Evolutionary conservation across 2,113 vertebrate genomes (phyloP).

Genomic region (Accipiter virgatus): DNA sequence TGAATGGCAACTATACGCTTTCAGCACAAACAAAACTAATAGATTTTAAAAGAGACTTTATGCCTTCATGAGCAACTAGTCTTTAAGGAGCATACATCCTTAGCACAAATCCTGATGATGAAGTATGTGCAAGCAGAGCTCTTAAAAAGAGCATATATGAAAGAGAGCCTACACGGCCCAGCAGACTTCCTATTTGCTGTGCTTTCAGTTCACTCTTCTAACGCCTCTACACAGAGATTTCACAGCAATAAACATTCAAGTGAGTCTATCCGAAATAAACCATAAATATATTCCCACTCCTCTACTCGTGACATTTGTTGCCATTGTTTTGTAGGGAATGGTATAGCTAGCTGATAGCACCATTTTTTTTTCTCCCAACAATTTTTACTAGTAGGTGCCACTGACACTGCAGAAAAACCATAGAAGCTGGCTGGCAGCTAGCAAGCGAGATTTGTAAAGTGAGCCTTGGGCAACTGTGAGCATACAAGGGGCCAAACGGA

Average conservation of each 20-base stretch:
- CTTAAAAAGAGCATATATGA: slow-evolving; percentile 17
- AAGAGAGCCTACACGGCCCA: not conserved
- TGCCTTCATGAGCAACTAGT: slow-evolving; percentile 7
- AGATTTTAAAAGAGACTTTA: slow-evolving; percentile 43
- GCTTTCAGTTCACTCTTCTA: slow-evolving; percentile 72
- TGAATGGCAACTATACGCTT: slow-evolving; percentile 15
- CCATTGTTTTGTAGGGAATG: slow-evolving; percentile 50
- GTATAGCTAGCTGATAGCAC: not conserved
- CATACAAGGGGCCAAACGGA: not conserved
- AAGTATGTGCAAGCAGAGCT: slow-evolving; percentile 40
- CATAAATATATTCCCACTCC: slow-evolving; percentile 58
- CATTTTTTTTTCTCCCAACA: not conserved
- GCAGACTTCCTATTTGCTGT: slow-evolving; percentile 74
- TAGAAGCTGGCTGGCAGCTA: not conserved
- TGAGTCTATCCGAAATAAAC: slow-evolving; percentile 55
- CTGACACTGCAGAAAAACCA: not conserved
- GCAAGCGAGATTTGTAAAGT: not conserved
- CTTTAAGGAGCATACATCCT: slow-evolving; percentile 50
- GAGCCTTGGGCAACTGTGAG: not conserved
- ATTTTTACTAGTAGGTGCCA: not conserved
- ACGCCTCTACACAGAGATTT: slow-evolving; percentile 72
- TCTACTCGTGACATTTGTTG: not conserved
- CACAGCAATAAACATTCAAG: slow-evolving; percentile 56
- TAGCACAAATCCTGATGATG: slow-evolving; percentile 39
- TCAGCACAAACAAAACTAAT: slow-evolving; percentile 48